Percentiles rank a stretch among this genome's conserved stretches.
Conservation (phyloP, 2,888 invertebrate genomes). For the Dinocampus coccinellae region DNA sequence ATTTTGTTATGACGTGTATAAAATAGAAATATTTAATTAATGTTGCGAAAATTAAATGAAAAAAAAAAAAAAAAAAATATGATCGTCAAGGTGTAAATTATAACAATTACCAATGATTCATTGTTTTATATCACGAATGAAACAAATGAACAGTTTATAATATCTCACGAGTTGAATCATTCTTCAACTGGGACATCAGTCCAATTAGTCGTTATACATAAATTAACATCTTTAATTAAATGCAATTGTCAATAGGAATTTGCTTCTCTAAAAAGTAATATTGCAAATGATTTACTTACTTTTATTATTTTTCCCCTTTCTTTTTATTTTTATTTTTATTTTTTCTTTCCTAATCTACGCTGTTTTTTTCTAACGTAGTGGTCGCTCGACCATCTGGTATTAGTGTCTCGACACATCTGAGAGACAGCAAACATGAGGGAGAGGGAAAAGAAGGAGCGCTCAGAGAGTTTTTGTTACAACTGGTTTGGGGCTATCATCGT, state of each 20-base stretch:
- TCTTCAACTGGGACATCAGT: not conserved
- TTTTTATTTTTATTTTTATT: not conserved
- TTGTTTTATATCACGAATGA: not conserved
- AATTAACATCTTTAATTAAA: not conserved
- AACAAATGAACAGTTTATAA: not conserved
- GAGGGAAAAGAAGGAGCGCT: not conserved
- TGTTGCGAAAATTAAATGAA: not conserved
- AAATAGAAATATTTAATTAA: not conserved
- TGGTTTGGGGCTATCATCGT: not conserved
- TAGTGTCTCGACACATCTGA: slow-evolving; percentile 38
- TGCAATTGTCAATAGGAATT: not conserved
- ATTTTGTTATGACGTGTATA: not conserved
- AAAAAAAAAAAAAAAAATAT: not conserved
- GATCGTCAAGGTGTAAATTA: not conserved
- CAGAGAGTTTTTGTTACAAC: not conserved
- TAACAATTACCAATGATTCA: not conserved
- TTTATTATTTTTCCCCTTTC: not conserved
- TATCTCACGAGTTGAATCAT: not conserved
- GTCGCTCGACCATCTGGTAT: slow-evolving; percentile 38
- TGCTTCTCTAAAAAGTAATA: slow-evolving; percentile 40
- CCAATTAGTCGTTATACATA: not conserved
- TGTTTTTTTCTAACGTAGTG: slow-evolving; percentile 27
- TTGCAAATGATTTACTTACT: not conserved
- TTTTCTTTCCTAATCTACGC: slow-evolving; percentile 12
- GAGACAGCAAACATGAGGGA: slow-evolving; percentile 2